Evolutionary conservation across 2,113 vertebrate genomes (phyloP).

Genomic region (Dissostichus mawsoni): DNA sequence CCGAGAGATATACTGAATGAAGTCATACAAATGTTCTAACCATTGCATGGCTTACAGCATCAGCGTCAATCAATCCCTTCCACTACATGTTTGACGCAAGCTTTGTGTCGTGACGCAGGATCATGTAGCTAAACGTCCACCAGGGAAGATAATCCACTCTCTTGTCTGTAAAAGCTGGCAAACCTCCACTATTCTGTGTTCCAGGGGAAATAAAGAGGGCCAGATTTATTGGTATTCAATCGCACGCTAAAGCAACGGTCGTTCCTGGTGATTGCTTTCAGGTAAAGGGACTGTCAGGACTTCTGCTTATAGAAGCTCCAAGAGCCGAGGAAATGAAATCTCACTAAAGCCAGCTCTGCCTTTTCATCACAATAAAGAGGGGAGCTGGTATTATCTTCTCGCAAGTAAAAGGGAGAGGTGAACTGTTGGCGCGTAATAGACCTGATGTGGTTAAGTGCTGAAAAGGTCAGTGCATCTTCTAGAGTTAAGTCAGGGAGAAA

Average conservation of each 20-base stretch:
- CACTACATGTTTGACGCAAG: constrained; percentile 46
- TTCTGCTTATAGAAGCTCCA: constrained; percentile 22
- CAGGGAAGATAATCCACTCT: constrained; percentile 59
- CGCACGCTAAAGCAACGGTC: constrained; percentile 32
- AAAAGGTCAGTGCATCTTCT: constrained; percentile 76
- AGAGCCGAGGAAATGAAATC: constrained; percentile 58
- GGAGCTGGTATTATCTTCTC: constrained; percentile 48
- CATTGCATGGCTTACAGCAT: constrained; percentile 38
- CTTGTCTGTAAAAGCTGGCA: constrained; percentile 38
- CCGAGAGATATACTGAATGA: background rate
- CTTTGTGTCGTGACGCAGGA: constrained; percentile 32
- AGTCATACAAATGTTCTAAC: constrained; percentile 8
- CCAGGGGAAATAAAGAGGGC: constrained; percentile 50
- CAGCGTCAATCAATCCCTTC: constrained; percentile 43
- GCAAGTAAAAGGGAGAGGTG: constrained; percentile 53
- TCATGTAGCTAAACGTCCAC: constrained; percentile 44
- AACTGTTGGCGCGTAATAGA: constrained; percentile 64
- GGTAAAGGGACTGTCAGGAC: constrained; percentile 55
- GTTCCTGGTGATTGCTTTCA: constrained; percentile 64
- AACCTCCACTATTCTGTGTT: constrained; percentile 33
- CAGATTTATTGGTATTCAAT: constrained; percentile 67
- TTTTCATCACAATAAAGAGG: constrained; percentile 63
- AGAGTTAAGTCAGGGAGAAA: constrained; percentile 66
- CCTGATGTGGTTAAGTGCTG: constrained; percentile 60
- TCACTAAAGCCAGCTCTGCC: constrained; percentile 36